Conservation (phyloP, 2,113 vertebrate species). For the Crypturellus undulatus region DNA sequence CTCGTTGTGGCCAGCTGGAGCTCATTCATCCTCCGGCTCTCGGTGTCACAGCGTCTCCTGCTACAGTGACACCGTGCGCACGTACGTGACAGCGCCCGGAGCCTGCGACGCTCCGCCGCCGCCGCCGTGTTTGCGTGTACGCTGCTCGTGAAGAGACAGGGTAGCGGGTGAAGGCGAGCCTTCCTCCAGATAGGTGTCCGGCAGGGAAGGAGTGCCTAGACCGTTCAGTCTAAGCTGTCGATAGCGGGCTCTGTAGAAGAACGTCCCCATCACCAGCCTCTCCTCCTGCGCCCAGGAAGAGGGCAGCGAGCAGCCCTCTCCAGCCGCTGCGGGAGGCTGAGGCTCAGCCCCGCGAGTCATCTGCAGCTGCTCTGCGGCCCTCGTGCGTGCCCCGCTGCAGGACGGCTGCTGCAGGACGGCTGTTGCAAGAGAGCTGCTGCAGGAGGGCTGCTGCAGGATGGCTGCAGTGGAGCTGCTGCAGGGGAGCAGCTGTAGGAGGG, state of each 20-base stretch:
- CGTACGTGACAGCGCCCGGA: not conserved
- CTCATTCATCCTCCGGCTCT: not conserved
- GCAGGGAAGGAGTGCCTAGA: not conserved
- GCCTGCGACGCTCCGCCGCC: not conserved
- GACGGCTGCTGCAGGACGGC: too few relatives aligned
- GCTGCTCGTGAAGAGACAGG: too few relatives aligned
- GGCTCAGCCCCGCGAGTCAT: rapidly evolving
- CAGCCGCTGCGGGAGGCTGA: not conserved
- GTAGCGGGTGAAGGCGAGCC: not conserved
- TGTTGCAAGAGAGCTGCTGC: too few relatives aligned
- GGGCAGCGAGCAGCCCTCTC: not conserved
- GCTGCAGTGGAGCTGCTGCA: too few relatives aligned
- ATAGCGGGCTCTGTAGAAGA: not conserved
- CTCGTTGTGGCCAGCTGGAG: too few relatives aligned
- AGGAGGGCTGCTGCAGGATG: too few relatives aligned
- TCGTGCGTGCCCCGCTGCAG: rapidly evolving
- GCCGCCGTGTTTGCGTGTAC: too few relatives aligned
- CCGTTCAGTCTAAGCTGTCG: not conserved
- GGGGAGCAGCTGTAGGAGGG: too few relatives aligned
- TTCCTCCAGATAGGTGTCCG: too few relatives aligned
- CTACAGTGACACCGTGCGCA: not conserved
- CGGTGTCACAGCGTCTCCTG: not conserved
- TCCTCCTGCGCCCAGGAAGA: not conserved
- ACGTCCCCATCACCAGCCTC: not conserved
- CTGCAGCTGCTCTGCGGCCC: not conserved